phyloP scores from a whole-genome alignment of 1,140 invertebrate species.

The Drosophila persimilis region DNA sequence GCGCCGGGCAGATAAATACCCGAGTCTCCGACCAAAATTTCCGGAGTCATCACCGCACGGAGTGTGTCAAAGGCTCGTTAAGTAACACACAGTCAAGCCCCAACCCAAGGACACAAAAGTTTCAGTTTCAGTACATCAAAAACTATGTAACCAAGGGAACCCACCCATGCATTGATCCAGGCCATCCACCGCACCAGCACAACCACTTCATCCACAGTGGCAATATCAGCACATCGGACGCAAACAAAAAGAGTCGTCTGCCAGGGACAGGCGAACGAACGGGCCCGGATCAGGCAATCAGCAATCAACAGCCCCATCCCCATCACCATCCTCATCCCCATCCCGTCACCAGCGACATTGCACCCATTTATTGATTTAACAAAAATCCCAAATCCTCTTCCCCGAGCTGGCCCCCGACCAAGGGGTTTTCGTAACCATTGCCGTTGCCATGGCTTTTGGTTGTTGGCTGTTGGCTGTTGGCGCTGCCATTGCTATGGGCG shows the following conservation, averaged over 20 bases:
- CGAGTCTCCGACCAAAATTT: slow-evolving; percentile 12
- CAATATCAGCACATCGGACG: slow-evolving; percentile 36
- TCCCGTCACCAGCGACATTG: slow-evolving; percentile 24
- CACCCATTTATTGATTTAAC: slow-evolving; percentile 70
- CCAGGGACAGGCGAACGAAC: slow-evolving; percentile 21
- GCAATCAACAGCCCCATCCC: slow-evolving; percentile 28
- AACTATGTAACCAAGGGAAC: slow-evolving; percentile 38
- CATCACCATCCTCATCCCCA: neutral
- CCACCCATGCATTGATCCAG: neutral
- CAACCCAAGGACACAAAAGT: slow-evolving; percentile 36
- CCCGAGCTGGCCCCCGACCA: too few species aligned
- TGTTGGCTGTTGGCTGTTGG: slow-evolving; percentile 6
- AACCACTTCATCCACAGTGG: slow-evolving; percentile 18
- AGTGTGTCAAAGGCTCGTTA: slow-evolving; percentile 73
- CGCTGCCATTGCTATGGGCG: slow-evolving; percentile 35
- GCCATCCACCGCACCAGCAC: neutral
- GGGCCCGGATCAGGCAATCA: slow-evolving; percentile 49
- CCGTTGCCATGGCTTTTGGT: slow-evolving; percentile 23
- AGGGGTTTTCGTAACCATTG: slow-evolving; percentile 32
- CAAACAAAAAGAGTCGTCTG: slow-evolving; percentile 27
- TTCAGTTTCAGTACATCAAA: slow-evolving; percentile 58
- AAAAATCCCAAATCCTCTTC: slow-evolving; percentile 31
- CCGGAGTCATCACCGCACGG: slow-evolving; percentile 19
- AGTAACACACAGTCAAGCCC: slow-evolving; percentile 32
- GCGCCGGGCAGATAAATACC: slow-evolving; percentile 64